Evolutionary conservation across 1,140 invertebrate species (phyloP), one percentile per base, ranked within the genome.

Genomic region (Papilio polytes): DNA sequence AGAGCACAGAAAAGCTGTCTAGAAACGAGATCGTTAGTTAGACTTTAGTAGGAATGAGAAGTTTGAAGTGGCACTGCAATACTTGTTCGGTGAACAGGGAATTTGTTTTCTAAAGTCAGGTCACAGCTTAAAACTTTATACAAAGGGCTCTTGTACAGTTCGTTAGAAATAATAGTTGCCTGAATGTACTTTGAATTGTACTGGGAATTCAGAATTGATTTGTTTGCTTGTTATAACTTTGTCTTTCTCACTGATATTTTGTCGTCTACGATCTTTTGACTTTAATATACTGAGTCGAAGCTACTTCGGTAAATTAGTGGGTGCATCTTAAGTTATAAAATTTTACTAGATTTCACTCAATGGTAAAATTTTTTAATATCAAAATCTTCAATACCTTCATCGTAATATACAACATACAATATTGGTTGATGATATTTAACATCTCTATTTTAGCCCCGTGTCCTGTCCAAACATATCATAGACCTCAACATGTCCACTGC

Each of bases 1-100:
- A 70, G 63, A 70, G 22, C 13, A 36, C 63, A 31, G 63, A 22
- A 26, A 70, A 31, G 63, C 26, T 70, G 63, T 36, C 63, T 70
- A 18, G 22, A 70, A 70, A 70, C 63, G 63, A 70, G 63, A 70
- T 70, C 63, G 63, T 70, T 70, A 70, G 63, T 36, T 15, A 70
- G 22, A 70, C 63, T 70, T 70, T 31, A 31, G 63, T 70, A 70
- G 36, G 36, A 41, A 41, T 41, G 36, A 26, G 63, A 70, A 31
- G 26, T 70, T 31, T 70, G 13, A 15, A 70, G 63, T 70, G 26
- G 63, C 6, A 70, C 26, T 31, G 26, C 22, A 70, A 31, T 70
- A 70, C 63, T 70, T 18, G 63, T 70, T 70, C 12, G 26, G 36
- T 22, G 63, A 70, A 70, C 12, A 26, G 12, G 12, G 59, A 63